phyloP scores from a whole-genome alignment of 2,113 vertebrate species.

The Tretioscincus oriximinensis region DNA sequence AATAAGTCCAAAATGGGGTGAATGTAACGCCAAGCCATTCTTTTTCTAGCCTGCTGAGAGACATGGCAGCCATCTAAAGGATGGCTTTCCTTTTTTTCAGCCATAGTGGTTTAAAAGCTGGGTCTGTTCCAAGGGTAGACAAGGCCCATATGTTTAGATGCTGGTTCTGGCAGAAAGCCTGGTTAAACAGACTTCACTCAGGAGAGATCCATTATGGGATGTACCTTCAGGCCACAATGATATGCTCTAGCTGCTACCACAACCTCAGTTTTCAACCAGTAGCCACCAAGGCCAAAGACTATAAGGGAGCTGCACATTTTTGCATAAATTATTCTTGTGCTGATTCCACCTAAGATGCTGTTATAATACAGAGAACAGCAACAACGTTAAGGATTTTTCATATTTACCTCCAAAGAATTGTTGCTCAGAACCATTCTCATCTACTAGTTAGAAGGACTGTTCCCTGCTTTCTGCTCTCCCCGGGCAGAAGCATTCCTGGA shows the following conservation, averaged over 20 bases:
- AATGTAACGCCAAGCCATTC: conserved; percentile 4
- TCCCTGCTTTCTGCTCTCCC: too few relatives aligned
- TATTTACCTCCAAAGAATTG: too few relatives aligned
- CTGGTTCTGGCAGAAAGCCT: conserved; percentile 13
- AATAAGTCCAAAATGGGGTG: conserved; percentile 25
- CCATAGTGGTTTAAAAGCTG: conserved; percentile 28
- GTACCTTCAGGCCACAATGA: conserved; percentile 25
- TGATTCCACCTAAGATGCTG: neutral
- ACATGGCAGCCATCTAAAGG: neutral
- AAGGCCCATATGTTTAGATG: conserved; percentile 30
- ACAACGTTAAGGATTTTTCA: too few relatives aligned
- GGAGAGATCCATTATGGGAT: conserved; percentile 6
- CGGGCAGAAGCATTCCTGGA: too few relatives aligned
- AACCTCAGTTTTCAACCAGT: conserved; percentile 14
- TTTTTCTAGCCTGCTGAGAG: conserved; percentile 23
- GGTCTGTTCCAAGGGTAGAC: conserved; percentile 21
- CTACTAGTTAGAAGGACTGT: too few relatives aligned
- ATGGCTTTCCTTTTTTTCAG: conserved; percentile 23
- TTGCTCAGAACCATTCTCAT: too few relatives aligned
- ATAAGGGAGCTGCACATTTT: neutral
- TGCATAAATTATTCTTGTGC: neutral
- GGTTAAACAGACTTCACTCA: neutral
- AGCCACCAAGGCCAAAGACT: neutral
- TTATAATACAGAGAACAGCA: neutral
- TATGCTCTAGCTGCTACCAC: neutral